Percentiles rank a stretch among this genome's conserved stretches.
phyloP scores from a whole-genome alignment of 2,888 invertebrate genomes.

The Mechanitis mazaeus region DNA sequence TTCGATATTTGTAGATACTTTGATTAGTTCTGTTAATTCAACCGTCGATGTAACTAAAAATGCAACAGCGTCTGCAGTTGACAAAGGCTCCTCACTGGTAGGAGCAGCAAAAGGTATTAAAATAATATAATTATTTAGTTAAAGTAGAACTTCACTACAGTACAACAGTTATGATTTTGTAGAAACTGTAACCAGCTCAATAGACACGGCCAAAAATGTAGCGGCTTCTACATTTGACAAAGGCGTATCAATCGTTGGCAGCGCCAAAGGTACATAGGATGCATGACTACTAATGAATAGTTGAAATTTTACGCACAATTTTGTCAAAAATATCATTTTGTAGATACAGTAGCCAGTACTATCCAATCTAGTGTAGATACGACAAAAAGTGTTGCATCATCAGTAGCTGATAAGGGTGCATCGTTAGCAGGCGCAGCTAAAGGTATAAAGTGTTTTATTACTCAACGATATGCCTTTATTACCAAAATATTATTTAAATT shows the following conservation, averaged over 20 bases:
- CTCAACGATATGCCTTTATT: neutral
- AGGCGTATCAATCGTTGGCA: conserved; percentile 31
- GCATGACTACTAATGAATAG: neutral
- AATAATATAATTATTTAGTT: neutral
- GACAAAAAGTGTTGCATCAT: conserved; percentile 38
- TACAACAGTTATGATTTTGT: conserved; percentile 1
- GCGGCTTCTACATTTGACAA: conserved; percentile 62
- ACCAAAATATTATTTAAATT: conserved; percentile 5
- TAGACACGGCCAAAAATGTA: conserved; percentile 63
- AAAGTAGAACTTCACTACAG: neutral
- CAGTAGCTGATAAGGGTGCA: conserved; percentile 37
- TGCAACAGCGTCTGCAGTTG: conserved; percentile 36
- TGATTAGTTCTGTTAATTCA: conserved; percentile 32
- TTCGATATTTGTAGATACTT: conserved; percentile 26
- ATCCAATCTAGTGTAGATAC: conserved; percentile 38
- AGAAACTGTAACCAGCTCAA: conserved; percentile 42
- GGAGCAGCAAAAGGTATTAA: conserved; percentile 35
- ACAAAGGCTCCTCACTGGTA: conserved; percentile 45
- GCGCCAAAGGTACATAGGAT: conserved; percentile 23
- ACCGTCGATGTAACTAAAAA: conserved; percentile 42
- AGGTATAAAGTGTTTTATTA: conserved; percentile 18
- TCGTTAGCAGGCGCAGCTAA: conserved; percentile 36
- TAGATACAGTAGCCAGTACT: conserved; percentile 39
- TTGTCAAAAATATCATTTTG: conserved; percentile 13
- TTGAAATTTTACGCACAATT: conserved; percentile 1